Conservation (phyloP, 2,797 vertebrate species). For the Siniperca scherzeri region DNA sequence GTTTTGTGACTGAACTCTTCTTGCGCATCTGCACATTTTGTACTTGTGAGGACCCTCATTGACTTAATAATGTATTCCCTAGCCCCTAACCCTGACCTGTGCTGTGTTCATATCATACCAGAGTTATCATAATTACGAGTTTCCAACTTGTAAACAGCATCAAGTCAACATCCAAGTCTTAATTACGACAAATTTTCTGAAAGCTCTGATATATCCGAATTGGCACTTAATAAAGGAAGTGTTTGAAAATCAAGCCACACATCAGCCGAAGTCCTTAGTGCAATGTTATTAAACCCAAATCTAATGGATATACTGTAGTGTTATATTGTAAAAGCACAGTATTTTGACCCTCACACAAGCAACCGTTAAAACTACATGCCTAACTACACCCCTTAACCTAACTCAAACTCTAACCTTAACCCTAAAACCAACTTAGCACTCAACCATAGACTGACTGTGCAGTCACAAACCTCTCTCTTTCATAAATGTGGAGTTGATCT, state of each 20-base stretch:
- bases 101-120: neutral
- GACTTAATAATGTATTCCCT: neutral
- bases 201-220: neutral
- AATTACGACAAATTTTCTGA: too few species aligned
- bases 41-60: neutral
- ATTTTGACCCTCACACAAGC: neutral
- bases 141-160: neutral
- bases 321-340: neutral
- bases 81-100: neutral
- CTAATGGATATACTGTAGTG: neutral
- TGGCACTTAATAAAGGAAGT: neutral
- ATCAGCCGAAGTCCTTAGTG: neutral
- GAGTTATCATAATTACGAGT: neutral
- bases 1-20: neutral
- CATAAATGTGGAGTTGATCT: constrained; percentile 14
- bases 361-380: neutral
- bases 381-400: neutral
- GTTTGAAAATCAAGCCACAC: neutral
- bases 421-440: neutral
- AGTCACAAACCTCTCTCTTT: constrained; percentile 14
- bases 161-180: neutral
- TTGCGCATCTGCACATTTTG: neutral
- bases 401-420: neutral
- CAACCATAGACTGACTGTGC: neutral
- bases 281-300: neutral